Evolutionary conservation across 2,113 vertebrate genomes (phyloP).

Genomic region (Gymnogyps californianus): DNA sequence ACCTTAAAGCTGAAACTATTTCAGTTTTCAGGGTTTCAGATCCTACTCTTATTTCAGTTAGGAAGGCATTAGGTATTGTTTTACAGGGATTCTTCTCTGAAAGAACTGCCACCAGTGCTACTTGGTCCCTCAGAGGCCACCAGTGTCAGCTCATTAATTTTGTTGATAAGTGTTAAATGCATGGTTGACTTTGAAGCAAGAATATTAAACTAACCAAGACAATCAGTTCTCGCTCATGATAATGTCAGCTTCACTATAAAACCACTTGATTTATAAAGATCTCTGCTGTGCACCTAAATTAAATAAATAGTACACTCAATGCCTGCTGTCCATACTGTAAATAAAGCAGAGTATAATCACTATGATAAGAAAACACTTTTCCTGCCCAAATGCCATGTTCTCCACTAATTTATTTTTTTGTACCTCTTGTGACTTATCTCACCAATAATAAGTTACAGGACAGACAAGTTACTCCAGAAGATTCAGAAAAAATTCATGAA

Average conservation of each 20-base stretch:
- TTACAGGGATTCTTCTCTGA: neutral
- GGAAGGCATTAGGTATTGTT: neutral
- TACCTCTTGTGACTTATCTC: neutral
- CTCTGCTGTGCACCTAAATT: neutral
- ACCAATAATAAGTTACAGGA: neutral
- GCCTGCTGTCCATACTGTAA: neutral
- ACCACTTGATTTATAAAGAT: constrained; percentile 19
- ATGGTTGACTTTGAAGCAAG: constrained; percentile 3
- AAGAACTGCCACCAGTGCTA: neutral
- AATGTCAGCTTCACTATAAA: constrained; percentile 33
- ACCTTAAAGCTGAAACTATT: neutral
- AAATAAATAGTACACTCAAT: neutral
- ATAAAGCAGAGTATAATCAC: neutral
- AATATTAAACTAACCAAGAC: neutral
- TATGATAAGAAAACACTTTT: neutral
- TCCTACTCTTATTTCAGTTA: neutral
- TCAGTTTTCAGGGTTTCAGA: neutral
- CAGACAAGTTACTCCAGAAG: neutral
- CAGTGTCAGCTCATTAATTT: constrained; percentile 25
- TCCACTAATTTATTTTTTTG: neutral
- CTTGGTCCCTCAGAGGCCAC: neutral
- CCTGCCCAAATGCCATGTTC: neutral
- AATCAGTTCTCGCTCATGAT: neutral
- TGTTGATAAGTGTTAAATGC: constrained; percentile 45
- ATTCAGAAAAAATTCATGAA: neutral